Conservation (phyloP, 2,797 vertebrate genomes). For the Cryptoprocta ferox region DNA sequence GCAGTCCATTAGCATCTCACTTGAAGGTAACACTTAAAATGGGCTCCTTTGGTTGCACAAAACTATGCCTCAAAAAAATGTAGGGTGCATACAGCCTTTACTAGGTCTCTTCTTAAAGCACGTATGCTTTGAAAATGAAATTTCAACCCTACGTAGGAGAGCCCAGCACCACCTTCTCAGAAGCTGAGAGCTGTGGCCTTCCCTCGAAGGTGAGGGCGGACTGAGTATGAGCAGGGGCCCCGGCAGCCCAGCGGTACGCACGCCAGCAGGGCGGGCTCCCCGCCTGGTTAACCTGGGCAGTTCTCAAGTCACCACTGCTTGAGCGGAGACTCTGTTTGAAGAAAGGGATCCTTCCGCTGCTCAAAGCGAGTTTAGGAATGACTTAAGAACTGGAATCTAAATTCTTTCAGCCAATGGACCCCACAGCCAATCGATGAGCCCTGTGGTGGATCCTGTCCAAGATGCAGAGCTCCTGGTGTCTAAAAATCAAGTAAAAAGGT, state of each 20-base stretch:
- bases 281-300: fast-evolving
- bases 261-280: fast-evolving
- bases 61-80: neutral
- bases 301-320: fast-evolving
- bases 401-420: too few species aligned
- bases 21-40: fast-evolving
- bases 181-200: too few species aligned
- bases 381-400: neutral
- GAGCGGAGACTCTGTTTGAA: fast-evolving
- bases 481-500: too few species aligned
- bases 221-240: fast-evolving
- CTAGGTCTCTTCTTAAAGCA: neutral
- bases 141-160: neutral
- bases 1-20: fast-evolving
- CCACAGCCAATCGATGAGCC: fast-evolving
- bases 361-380: neutral
- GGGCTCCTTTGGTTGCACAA: neutral
- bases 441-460: neutral
- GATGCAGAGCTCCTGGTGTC: neutral
- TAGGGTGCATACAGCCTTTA: neutral
- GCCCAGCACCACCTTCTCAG: neutral
- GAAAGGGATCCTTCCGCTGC: neutral
- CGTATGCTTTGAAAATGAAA: neutral
- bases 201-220: fast-evolving
- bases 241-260: fast-evolving